Evolutionary conservation across 2,797 vertebrate genomes (phyloP), one percentile per base, ranked within the genome.

Genomic region (Pristis pectinata): DNA sequence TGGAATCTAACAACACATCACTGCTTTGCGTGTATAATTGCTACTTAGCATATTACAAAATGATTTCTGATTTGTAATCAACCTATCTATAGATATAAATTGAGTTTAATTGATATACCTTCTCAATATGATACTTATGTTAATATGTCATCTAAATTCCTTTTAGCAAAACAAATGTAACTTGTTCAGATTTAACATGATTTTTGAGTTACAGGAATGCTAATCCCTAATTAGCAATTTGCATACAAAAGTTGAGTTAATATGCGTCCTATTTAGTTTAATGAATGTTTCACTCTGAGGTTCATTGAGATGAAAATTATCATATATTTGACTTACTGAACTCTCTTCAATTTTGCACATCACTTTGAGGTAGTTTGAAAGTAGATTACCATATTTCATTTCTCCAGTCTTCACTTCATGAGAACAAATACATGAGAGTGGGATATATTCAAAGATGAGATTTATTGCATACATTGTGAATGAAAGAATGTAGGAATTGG

Each of bases 81-180:
- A 72, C 41, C 44, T 74, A 74, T 93, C 92, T 93, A 49, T 34
- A 74, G 44, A 53, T 93, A 70, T 74, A 93, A 93, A 93, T 93
- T 72, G 70, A 93, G 92, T 93, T 93, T 93, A 93, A 74, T 93
- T 93, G 37, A 44, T 76, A 93, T 74, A 74, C 44, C 70, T 76
- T 49, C 92, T 93, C 72, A 11, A 49, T 53, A 93, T 30, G 64
- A 3, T 74, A n/a, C 70, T 53, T 74, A 53, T 93, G 67, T 93
- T 93, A 72, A 93, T 93, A 37, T 30, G 0, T 53, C 70, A 74
- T 74, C 44, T 27, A 93, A 93, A 67, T 74, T 49, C 92, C 70
- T 93, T 93, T 70, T 0, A 76, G 44, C 67, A 93, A 30, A 93
- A 74, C 11, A 93, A 93, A 34, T 93, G 70, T 34, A 74, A 53